Evolutionary conservation across 1,140 invertebrate genomes (phyloP), one percentile per base, ranked within the genome.

Genomic region (Drosophila auraria): DNA sequence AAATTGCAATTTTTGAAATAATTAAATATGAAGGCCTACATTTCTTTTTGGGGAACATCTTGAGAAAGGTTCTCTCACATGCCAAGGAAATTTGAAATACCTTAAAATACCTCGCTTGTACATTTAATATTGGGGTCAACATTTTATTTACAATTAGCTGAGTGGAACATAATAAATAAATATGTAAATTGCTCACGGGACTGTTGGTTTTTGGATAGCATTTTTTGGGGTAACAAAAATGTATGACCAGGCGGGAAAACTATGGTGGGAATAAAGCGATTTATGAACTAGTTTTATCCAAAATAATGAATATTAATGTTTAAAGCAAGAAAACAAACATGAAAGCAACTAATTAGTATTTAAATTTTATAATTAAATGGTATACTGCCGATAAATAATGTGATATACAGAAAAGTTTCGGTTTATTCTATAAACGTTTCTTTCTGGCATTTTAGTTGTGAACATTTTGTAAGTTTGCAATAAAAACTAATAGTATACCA

Each of bases 1-100:
- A 76, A 89, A 89, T 76, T 87, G 83, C 81, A 84, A 79, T 84
- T 89, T 82, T 71, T 75, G 60, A 84, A 79, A 89, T 89, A 89
- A 89, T 89, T 89, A 89, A 89, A 87, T 87, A 81, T 84, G 84
- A 78, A 72, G 66, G 59, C 42, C 73, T 61, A 63, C 72, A 87
- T 82, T 69, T 79, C 69, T 62, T 61, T 59, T 75, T 69, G 64
- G 30, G 49, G 40, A 51, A 25, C 69, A 49, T 73, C 36, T 63
- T 66, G 70, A 73, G 9, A 40, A 75, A 33, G 49, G 58, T 76
- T 66, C 69, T 78, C 53, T 78, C 53, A 54, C 62, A 77, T 77
- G 49, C 54, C 30, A 14, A 58, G 78, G 14, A 66, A 77, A 60
- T 68, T 77, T 77, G 36, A 56, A 75, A 63, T 75, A 82, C 45